Conservation (phyloP, 1,140 invertebrate species). For the Tribolium castaneum region DNA sequence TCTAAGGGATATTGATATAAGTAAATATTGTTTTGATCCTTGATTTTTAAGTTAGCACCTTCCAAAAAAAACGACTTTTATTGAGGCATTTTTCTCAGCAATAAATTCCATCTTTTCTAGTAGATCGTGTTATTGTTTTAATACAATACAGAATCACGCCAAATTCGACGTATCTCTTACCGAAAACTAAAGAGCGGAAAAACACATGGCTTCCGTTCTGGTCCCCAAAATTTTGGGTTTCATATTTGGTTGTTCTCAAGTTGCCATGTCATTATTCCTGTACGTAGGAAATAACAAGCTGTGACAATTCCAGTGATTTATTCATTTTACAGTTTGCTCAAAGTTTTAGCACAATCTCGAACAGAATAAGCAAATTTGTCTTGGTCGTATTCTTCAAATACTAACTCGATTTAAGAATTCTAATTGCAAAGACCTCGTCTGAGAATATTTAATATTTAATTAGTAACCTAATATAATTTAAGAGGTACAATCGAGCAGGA, state of each 20-base stretch:
- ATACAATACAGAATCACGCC: too few species aligned
- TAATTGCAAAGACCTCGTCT: not conserved
- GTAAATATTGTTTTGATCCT: too few species aligned
- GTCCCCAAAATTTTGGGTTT: not conserved
- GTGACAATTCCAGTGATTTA: not conserved
- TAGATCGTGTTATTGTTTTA: too few species aligned
- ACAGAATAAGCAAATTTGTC: not conserved
- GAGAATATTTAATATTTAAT: constrained; percentile 13
- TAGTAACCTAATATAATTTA: constrained; percentile 26
- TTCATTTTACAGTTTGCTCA: not conserved
- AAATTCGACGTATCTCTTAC: too few species aligned
- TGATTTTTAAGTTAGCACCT: too few species aligned
- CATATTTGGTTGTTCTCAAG: not conserved
- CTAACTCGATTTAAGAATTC: not conserved
- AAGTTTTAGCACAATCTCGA: not conserved
- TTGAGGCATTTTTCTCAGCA: too few species aligned
- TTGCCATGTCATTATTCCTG: not conserved
- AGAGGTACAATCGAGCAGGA: not conserved
- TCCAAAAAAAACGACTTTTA: too few species aligned
- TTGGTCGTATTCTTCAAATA: not conserved
- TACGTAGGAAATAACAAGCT: not conserved
- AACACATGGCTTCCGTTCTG: too few species aligned
- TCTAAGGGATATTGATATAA: too few species aligned
- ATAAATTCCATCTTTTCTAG: too few species aligned
- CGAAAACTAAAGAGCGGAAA: too few species aligned